Percentiles rank a stretch among this genome's conserved stretches.
Conservation (phyloP, 2,797 vertebrate genomes). For the Rhinella marina region DNA sequence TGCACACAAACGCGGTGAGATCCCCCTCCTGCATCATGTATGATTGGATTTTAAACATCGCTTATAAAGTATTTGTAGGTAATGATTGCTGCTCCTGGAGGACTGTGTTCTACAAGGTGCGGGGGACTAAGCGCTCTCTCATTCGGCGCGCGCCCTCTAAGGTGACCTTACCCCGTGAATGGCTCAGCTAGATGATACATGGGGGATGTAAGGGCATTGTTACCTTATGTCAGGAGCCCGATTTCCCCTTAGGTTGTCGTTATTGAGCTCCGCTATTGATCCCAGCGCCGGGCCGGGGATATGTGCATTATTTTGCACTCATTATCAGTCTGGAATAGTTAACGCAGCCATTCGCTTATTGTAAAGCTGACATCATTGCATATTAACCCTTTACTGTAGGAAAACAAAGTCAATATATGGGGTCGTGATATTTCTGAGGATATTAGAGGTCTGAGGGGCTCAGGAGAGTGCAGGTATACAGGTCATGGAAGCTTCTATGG, state of each 20-base stretch:
- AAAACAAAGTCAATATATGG: not conserved
- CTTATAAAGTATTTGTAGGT: conserved; percentile 31
- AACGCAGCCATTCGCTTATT: conserved; percentile 2
- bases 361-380: conserved; percentile 16
- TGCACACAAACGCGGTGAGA: conserved; percentile 8
- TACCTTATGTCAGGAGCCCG: conserved; percentile 27
- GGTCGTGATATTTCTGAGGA: not conserved
- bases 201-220: conserved; percentile 23
- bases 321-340: conserved; percentile 45
- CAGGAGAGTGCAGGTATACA: no score
- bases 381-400: not conserved
- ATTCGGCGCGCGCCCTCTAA: not conserved
- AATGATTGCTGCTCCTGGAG: not conserved
- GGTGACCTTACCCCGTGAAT: not conserved
- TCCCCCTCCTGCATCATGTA: conserved; percentile 20
- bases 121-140: not conserved
- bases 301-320: conserved; percentile 27
- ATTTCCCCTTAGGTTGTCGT: conserved; percentile 38
- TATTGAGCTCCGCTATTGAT: conserved; percentile 52
- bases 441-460: not conserved
- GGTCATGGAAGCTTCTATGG: no score
- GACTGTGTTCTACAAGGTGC: not conserved
- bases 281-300: not conserved
- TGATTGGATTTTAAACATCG: conserved; percentile 32
- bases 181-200: not conserved